Evolutionary conservation across 2,888 invertebrate species (phyloP), one percentile per base, ranked within the genome.

Genomic region (Ophonus ardosiacus): DNA sequence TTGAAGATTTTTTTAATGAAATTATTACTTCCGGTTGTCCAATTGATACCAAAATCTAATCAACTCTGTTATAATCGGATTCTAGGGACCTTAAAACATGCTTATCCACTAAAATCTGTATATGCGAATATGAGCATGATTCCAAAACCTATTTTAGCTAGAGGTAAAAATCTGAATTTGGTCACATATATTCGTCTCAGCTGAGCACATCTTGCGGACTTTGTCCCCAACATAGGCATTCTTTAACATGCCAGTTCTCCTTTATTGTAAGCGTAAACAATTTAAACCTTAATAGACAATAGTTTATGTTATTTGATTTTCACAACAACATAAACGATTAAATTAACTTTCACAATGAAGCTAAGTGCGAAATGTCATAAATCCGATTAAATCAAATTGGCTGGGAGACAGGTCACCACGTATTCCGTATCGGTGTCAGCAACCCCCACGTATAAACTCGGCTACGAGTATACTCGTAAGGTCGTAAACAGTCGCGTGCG

Each of bases 281-380:
- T 51, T 51, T 51, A 51, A 51, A 51, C 10, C 43, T 31, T 15
- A 18, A 74, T 74, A 74, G 71, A 74, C 71, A 74, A 74, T 74
- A 43, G 18, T 43, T 74, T 43, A 43, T 17, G 17, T 74, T 17
- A 74, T 31, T 13, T 15, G 21, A 74, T 6, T 74, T 74, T 74
- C 43, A 74, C 71, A 74, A 43, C 43, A 15, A 43, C 40, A 74
- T 74, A 40, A 74, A 74, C 43, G 71, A 51, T 74, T 74, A 74
- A 74, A 74, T 74, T 74, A 74, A 6, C 71, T 43, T 10, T 18
- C n/a, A 74, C 71, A 74, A 74, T 74, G 43, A 74, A 74, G 38
- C 40, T 68, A 40, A 68, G 43, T 74, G 71, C 40, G 68, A 43
- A 74, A 74, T 74, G 71, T 74, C 71, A 74, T 74, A 74, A 74